Evolutionary conservation across 2,797 vertebrate genomes (phyloP), one percentile per base, ranked within the genome.

Genomic region (Naso thynnoides): DNA sequence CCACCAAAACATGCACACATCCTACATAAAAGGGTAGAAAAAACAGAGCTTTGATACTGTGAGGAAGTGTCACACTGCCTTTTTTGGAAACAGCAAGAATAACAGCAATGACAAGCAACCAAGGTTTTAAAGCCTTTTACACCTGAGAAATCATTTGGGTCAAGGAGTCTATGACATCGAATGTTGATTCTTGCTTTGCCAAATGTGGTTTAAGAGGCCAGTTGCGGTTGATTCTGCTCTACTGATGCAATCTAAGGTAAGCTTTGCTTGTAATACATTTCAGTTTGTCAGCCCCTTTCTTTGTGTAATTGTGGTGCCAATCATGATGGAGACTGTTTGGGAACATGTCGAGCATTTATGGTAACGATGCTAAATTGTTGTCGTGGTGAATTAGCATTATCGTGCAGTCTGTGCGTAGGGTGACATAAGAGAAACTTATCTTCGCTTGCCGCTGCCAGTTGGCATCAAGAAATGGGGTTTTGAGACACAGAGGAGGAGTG

Each of bases 351-450:
- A 87, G 88, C 85, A 81, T 88, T 86, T 79, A 76, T 70, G 73
- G 81, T 80, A 85, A 88, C 58, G 75, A 84, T 64, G 73, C 74
- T 80, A 90, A 86, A 89, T 88, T 90, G 86, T 85, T 84, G 88
- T 91, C 68, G 59, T 74, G 82, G 83, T 83, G 84, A 89, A 91
- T 92, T 91, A 84, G 84, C 74, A 79, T 87, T 90, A 85, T 83
- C 54, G 54, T 65, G 76, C 73, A 67, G 82, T 78, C 70, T 85
- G 71, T 84, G 88, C 72, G 67, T 88, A 88, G 87, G 84, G 81
- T 86, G 88, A 91, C 88, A 86, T 89, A 83, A 86, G 83, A 86
- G 83, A 90, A 88, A 88, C 74, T 86, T 84, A 83, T 81, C 73
- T 85, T 61, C 68, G 72, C 88, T 71, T 84, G 59, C 78, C 14